Conservation (phyloP, 1,140 invertebrate genomes). For the Vollenhovia emeryi region DNA sequence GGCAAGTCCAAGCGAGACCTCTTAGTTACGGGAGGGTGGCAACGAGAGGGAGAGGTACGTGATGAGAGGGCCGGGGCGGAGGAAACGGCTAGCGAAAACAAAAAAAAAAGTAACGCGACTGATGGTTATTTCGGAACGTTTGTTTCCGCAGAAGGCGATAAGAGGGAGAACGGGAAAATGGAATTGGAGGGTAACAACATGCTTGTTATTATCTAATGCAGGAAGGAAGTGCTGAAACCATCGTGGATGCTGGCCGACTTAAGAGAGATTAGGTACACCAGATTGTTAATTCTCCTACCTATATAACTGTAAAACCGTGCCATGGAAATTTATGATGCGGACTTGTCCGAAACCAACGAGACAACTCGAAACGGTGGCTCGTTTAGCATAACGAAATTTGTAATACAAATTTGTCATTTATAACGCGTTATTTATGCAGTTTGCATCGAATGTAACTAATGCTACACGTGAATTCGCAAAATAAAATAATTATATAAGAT, state of each 20-base stretch:
- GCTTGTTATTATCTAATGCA: background rate
- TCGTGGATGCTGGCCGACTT: conserved; percentile 3
- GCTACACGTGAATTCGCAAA: background rate
- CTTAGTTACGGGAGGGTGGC: conserved; percentile 19
- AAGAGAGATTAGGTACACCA: background rate
- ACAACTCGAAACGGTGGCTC: background rate
- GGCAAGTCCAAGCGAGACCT: conserved; percentile 50
- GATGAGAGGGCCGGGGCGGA: background rate
- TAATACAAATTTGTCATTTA: too few species aligned
- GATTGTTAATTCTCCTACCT: conserved; percentile 1
- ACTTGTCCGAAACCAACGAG: background rate
- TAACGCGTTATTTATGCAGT: background rate
- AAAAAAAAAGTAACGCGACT: background rate
- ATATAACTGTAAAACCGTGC: background rate
- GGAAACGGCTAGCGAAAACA: background rate
- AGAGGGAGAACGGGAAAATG: background rate
- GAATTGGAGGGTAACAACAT: background rate
- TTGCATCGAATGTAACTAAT: background rate
- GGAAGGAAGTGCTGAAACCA: background rate
- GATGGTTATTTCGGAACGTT: conserved; percentile 63
- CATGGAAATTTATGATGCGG: background rate
- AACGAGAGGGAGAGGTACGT: background rate
- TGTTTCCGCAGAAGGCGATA: conserved; percentile 11
- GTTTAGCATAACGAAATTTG: background rate
- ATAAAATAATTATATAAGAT: background rate